These are phyloP conservation scores for Orchestes rusci DNA, from an alignment of 2,888 invertebrate species.

Conservation along the genomic window DNA sequence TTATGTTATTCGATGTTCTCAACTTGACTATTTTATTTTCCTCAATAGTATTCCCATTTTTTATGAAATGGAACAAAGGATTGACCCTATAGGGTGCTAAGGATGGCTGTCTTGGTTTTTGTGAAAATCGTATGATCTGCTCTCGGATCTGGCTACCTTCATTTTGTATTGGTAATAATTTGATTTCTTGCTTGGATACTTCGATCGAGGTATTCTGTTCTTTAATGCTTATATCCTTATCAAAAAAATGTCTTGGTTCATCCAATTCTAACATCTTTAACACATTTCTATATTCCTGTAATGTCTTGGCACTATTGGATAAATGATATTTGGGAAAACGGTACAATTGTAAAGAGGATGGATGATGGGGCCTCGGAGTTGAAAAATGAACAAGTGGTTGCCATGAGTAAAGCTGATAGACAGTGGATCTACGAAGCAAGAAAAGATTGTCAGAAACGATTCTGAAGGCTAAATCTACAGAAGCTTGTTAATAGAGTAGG, in stretches of 20 bases:
- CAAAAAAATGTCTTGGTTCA: conserved; percentile 9
- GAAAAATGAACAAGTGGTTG: conserved; percentile 8
- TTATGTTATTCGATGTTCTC: conserved; percentile 29
- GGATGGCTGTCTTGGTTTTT: conserved; percentile 12
- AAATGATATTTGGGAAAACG: conserved; percentile 25
- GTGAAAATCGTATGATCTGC: not conserved
- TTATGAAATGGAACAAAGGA: conserved; percentile 37
- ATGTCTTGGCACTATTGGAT: conserved; percentile 3
- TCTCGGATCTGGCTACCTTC: not conserved
- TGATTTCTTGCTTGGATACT: not conserved
- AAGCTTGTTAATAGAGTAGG: too few species aligned
- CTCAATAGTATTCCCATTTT: conserved; percentile 35
- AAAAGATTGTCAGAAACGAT: conserved; percentile 15
- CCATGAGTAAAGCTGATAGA: conserved; percentile 12
- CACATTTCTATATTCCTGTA: conserved; percentile 6
- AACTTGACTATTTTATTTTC: conserved; percentile 33
- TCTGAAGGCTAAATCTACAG: not conserved
- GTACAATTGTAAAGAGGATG: conserved; percentile 17
- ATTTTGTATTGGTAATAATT: not conserved
- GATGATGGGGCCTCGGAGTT: conserved; percentile 5
- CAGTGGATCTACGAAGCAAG: conserved; percentile 24
- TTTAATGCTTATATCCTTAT: not conserved
- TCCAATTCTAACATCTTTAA: conserved; percentile 5
- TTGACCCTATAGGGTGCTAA: conserved; percentile 34
- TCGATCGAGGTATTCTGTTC: not conserved